Conservation (phyloP, 1,140 invertebrate genomes). For the Scaptomyza pallida region DNA sequence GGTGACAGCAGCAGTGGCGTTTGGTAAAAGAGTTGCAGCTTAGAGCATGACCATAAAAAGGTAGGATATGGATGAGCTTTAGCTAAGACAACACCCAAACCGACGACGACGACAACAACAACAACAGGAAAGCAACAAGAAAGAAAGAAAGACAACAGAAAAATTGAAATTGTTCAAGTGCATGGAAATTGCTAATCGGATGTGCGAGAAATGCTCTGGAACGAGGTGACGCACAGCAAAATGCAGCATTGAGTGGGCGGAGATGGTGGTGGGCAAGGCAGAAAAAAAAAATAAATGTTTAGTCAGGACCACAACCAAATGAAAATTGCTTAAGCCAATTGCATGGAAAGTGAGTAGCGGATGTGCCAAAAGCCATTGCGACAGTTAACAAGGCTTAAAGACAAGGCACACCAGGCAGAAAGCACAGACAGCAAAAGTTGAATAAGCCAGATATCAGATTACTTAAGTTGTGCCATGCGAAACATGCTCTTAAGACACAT, state of each 20-base stretch:
- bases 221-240: constrained; percentile 35
- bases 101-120: background rate
- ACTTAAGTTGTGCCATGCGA: constrained; percentile 5
- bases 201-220: constrained; percentile 51
- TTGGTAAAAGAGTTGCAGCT: constrained; percentile 50
- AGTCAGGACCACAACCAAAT: constrained; percentile 48
- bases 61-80: constrained; percentile 47
- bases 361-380: constrained; percentile 51
- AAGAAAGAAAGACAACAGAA: constrained; percentile 1
- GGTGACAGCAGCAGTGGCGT: background rate
- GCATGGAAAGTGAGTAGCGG: constrained; percentile 66
- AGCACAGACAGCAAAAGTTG: constrained; percentile 18
- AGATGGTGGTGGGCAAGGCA: background rate
- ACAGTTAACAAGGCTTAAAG: constrained; percentile 50
- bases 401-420: constrained; percentile 2
- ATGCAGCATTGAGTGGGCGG: constrained; percentile 22
- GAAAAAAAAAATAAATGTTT: background rate
- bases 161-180: constrained; percentile 74
- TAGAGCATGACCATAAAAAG: constrained; percentile 40
- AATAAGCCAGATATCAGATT: constrained; percentile 41
- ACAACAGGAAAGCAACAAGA: constrained; percentile 1
- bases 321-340: constrained; percentile 77
- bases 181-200: constrained; percentile 79
- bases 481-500: constrained; percentile 11
- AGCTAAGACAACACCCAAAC: constrained; percentile 52